Evolutionary conservation across 2,797 vertebrate species (phyloP).

Genomic region (Phrynocephalus vlangalii): DNA sequence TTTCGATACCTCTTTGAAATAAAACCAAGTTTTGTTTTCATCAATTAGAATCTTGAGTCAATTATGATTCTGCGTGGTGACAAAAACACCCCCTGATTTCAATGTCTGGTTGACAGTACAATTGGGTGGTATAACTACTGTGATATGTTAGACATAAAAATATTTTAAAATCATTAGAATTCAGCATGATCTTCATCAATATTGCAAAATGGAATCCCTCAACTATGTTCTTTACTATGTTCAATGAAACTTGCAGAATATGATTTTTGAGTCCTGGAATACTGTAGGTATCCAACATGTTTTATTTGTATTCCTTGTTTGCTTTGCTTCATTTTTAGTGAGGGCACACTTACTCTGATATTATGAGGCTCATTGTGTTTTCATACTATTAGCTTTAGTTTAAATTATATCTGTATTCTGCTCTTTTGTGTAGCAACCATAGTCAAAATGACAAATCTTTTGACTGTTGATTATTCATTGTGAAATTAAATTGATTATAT

Average conservation of each 20-base stretch:
- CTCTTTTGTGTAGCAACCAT: slow-evolving; percentile 3
- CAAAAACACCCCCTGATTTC: no score
- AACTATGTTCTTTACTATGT: neutral
- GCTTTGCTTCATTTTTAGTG: no score
- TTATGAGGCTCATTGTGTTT: neutral
- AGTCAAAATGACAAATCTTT: neutral
- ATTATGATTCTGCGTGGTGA: no score
- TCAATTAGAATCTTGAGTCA: no score
- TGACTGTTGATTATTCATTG: neutral
- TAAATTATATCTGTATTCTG: neutral
- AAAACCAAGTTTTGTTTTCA: no score
- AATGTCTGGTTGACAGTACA: no score
- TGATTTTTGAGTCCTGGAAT: neutral
- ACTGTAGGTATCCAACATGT: neutral
- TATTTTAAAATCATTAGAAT: neutral
- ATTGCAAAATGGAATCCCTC: neutral
- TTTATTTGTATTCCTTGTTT: neutral
- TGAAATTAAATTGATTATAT: neutral
- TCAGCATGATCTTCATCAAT: neutral
- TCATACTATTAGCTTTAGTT: neutral
- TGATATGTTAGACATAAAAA: neutral
- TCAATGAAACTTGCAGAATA: neutral
- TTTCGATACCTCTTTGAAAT: no score
- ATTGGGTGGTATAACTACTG: neutral
- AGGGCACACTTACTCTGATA: neutral